Base-by-base conservation (phyloP, 1,140 invertebrate species). In the Drosophila sturtevanti region DNA sequence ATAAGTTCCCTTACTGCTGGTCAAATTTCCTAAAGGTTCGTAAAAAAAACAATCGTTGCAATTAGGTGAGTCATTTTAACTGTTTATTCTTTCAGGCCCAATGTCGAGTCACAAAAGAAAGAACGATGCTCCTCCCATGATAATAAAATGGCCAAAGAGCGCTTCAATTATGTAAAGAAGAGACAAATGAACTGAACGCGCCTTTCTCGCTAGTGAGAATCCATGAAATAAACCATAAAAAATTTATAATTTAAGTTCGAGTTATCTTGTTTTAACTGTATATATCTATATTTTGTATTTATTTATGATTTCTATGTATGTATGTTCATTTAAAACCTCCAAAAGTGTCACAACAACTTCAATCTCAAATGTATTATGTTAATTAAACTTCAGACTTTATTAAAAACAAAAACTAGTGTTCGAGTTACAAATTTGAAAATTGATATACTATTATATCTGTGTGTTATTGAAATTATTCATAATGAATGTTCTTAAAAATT, bases 121-220 rank as follows among this genome's bases (percentile, higher is more conserved):
- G 84, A 89, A 4, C 2, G 0, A 18, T 11, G 0, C 48, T 89
- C 9, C n/a, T n/a, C n/a, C n/a, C 52, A 21, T 21, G 68, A 70
- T 12, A 89, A 16, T 89, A 89, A 89, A 2, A 31, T 55, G 4
- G 70, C 84, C 0, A 89, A 89, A 67, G 67, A 2, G 72, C 78
- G 0, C 54, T 89, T 0, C 55, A 54, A 58, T 55, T 84, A 44
- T 79, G 84, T 14, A 66, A 67, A 6, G 79, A 89, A 16, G 79
- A 89, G 51, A 44, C 80, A n/a, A 21, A 51, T 6, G 34, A 61
- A 22, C 38, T 89, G 79, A 1, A 18, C 1, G 0, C 48, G 37
- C 16, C 4, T 58, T 1, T 44, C 56, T 56, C 51, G 12, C 6
- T 44, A 35, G n/a, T 9, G 81, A 65, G 18, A 14, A 31, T 14